Evolutionary conservation across 1,140 invertebrate species (phyloP), one percentile per base, ranked within the genome.

Genomic region (Eurosta solidaginis): DNA sequence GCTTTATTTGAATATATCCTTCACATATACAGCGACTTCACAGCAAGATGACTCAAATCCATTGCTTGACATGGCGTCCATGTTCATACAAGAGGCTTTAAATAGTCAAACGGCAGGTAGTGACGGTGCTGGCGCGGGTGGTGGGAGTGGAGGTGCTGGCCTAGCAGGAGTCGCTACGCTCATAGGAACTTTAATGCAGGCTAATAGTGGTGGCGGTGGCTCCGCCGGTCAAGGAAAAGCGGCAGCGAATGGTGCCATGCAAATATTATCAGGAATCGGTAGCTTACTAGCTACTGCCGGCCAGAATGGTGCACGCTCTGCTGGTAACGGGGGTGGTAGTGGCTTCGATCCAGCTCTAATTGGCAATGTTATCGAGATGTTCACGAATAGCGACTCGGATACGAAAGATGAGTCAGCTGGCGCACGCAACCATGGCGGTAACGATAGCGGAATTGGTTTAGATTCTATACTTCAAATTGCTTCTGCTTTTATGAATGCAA

Each of bases 391-490:
- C n/a, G 85, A 81, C 76, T 25, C 50, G 22, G 54, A 83, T 74
- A 82, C 84, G n/a, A 82, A 87, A 4, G 83, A 84, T 49, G 47
- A 78, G 10, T 52, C 20, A 40, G 59, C 45, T 52, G 49, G 47
- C 2, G 40, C 40, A 20, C 83, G 82, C 36, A 80, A 81, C n/a
- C 10, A 33, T 20, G 45, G 79, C 50, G 80, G 80, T 2, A 63
- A 20, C 42, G 80, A 83, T 5, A 79, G 83, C 5, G 85, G 85
- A 29, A 82, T 86, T 80, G 84, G 85, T 77, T 87, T 91, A 44
- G 90, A 91, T 6, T 89, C 89, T n/a, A 88, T 93, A 36, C 59
- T 93, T 3, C 90, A 88, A 78, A 81, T 93, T 14, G 92, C 92
- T 0, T 92, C 91, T 10, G 89, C 90, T 47, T 90, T 93, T 45